Evolutionary conservation across 2,797 vertebrate species (phyloP).

Genomic region (Molossus alvarezi): DNA sequence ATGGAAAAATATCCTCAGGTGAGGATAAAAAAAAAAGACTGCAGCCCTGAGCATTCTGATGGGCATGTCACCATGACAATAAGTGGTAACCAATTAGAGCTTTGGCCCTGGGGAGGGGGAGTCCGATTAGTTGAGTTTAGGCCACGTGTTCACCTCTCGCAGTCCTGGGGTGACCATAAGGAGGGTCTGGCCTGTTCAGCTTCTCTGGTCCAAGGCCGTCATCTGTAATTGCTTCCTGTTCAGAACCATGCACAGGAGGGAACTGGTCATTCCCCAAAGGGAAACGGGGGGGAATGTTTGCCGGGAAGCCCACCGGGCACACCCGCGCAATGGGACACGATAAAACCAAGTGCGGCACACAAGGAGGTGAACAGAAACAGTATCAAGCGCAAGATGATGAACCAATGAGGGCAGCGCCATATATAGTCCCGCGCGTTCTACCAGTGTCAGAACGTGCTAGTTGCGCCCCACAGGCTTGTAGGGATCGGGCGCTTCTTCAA

Average conservation of each 20-base stretch:
- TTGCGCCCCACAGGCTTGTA: constrained; percentile 11
- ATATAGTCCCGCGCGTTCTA: background rate
- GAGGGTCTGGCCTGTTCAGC: background rate
- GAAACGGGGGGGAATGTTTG: background rate
- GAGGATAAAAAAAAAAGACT: too few species aligned
- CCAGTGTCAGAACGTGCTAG: background rate
- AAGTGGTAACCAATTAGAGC: background rate
- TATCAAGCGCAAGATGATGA: background rate
- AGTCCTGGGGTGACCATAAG: accelerated
- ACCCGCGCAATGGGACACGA: background rate
- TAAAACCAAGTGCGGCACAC: background rate
- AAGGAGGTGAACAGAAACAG: background rate
- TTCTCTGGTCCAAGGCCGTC: too few species aligned
- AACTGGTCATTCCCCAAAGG: background rate
- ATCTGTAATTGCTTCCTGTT: background rate
- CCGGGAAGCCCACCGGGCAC: background rate
- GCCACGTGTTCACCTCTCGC: background rate
- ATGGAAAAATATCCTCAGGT: too few species aligned
- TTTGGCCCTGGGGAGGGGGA: background rate
- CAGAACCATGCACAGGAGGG: background rate
- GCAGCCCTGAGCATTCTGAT: background rate
- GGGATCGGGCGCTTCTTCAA: background rate
- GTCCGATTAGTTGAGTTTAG: background rate
- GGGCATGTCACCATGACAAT: background rate
- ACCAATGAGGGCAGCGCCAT: background rate